Conservation (phyloP, 2,797 vertebrate genomes). For the Rhodeus uyekii region DNA sequence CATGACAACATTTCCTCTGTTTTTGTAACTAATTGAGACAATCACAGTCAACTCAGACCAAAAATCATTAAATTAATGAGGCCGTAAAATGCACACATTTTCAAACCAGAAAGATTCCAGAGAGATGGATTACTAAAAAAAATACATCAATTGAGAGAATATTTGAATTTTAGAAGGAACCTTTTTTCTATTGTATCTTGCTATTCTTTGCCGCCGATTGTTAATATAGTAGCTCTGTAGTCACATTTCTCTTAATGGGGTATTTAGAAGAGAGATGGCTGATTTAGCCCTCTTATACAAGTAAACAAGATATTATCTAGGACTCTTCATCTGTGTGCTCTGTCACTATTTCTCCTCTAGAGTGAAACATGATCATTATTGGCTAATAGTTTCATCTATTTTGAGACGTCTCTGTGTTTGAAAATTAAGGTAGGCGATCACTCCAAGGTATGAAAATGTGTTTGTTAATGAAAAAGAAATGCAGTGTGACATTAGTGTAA, state of each 20-base stretch:
- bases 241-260: slow-evolving; percentile 1
- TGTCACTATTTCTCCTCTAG: background rate
- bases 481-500: slow-evolving; percentile 4
- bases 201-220: background rate
- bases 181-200: background rate
- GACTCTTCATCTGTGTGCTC: background rate
- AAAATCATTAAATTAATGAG: background rate
- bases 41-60: background rate
- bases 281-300: background rate
- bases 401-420: background rate
- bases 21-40: slow-evolving; percentile 9
- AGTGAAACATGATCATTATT: slow-evolving; percentile 12
- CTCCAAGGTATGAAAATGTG: background rate
- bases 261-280: background rate
- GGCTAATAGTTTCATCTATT: background rate
- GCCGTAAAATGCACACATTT: background rate
- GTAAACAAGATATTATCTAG: background rate
- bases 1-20: background rate
- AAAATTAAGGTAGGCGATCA: slow-evolving; percentile 8
- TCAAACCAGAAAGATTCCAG: background rate
- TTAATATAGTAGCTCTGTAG: background rate
- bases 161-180: background rate
- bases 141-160: background rate
- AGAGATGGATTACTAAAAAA: background rate
- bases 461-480: slow-evolving; percentile 14